A percentile compares a stretch with the other conserved stretches of the same genome.
Evolutionary conservation across 2,888 invertebrate species (phyloP).

Genomic region (Euplagia quadripunctaria): DNA sequence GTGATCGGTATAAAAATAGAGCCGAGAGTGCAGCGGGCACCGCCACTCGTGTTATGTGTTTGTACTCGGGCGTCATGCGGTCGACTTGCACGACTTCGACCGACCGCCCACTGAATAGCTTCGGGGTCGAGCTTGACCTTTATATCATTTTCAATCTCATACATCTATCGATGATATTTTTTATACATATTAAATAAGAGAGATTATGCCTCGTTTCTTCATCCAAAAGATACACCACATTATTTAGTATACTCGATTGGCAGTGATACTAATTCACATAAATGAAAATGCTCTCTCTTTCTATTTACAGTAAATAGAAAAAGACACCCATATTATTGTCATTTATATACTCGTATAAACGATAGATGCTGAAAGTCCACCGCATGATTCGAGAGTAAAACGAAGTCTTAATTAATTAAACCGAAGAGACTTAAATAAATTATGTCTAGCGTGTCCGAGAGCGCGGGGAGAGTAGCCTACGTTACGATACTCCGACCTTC

Average conservation of each 20-base stretch:
- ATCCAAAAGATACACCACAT: not conserved
- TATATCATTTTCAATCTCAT: not conserved
- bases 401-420: constrained; percentile 71
- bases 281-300: not conserved
- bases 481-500: constrained; percentile 1
- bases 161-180: not conserved
- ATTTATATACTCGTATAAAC: not conserved
- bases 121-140: not conserved
- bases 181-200: not conserved
- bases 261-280: no score
- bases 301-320: constrained; percentile 16
- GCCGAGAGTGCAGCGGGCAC: constrained; percentile 60
- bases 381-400: constrained; percentile 32
- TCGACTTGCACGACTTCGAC: not conserved
- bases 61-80: constrained; percentile 14
- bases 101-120: not conserved
- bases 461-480: constrained; percentile 34
- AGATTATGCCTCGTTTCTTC: not conserved
- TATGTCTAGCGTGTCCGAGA: constrained; percentile 51
- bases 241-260: not conserved
- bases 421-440: constrained; percentile 61
- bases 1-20: constrained; percentile 80
- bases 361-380: not conserved
- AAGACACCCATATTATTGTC: not conserved
- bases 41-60: constrained; percentile 52